phyloP scores from a whole-genome alignment of 2,797 vertebrate species.

The Anguilla pacifica region DNA sequence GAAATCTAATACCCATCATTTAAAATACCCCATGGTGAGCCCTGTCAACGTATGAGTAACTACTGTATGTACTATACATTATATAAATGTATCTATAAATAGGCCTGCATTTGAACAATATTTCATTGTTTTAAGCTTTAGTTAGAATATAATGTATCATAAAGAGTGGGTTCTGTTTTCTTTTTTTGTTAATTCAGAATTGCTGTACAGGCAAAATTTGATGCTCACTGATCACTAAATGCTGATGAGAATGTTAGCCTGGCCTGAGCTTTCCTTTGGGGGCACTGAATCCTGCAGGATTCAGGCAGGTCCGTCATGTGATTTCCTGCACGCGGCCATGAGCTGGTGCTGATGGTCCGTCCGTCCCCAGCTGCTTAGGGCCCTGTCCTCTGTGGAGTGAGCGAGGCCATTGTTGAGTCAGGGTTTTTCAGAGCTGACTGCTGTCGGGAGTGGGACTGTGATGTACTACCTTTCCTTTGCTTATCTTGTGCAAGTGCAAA shows the following conservation, averaged over 20 bases:
- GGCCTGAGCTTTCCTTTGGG: background rate
- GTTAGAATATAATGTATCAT: background rate
- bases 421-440: background rate
- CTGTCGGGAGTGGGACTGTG: background rate
- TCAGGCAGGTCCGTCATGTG: slow-evolving; percentile 1
- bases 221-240: background rate
- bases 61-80: background rate
- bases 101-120: background rate
- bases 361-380: background rate
- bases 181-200: background rate
- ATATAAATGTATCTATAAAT: no score
- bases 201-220: background rate
- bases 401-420: slow-evolving; percentile 2
- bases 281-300: background rate
- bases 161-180: background rate
- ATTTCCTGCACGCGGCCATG: slow-evolving; percentile 5
- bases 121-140: background rate
- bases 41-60: background rate
- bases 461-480: background rate
- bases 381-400: background rate
- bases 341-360: slow-evolving; percentile 5
- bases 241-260: background rate
- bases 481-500: background rate
- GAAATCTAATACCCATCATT: background rate
- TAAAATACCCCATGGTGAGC: background rate